Base-by-base conservation (phyloP, 2,888 invertebrate genomes). In the Diloba caeruleocephala region DNA sequence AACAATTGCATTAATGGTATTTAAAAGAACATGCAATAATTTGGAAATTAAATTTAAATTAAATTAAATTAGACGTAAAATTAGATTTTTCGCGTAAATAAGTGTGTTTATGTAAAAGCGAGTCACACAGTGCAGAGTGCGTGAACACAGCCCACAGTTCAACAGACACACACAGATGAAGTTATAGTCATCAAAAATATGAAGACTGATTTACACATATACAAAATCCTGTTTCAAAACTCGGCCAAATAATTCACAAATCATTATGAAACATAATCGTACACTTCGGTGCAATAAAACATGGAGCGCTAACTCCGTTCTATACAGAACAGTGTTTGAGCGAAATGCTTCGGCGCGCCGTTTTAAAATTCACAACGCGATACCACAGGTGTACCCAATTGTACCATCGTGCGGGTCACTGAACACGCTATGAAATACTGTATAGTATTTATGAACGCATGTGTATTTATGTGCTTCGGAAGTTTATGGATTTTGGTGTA, bases 321-420 rank as follows among this genome's bases (percentile, higher is more conserved):
- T 43, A 34, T 52, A 60, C 66, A 61, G 46, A 34, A 50, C 32
- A 38, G 50, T 68, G 36, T 62, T 56, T 41, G 46, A 17, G 34
- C 13, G 58, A 51, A 52, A 57, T 57, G 57, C 36, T 57, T n/a
- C n/a, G n/a, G n/a, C n/a, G 13, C 48, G 17, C 19, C 46, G 10
- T 45, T 65, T 62, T 62, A 51, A 68, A 68, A 65, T 65, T 65
- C 64, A 62, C 69, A 48, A 51, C 69, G 36, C 44, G 46, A 21
- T 26, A 69, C 62, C 68, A 28, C 64, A 68, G 64, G 69, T 65
- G 58, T 65, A 55, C 44, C 46, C 63, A 50, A 62, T 68, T 63
- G 69, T 65, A 62, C 69, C 15, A 64, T 67, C 38, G 68, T 28
- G 8, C 37, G 58, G 64, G 59, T 64, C 59, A 69, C 44, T 64